These are phyloP conservation scores for Troilus luridus DNA, from an alignment of 2,888 invertebrate genomes.

Conservation along the genomic window DNA sequence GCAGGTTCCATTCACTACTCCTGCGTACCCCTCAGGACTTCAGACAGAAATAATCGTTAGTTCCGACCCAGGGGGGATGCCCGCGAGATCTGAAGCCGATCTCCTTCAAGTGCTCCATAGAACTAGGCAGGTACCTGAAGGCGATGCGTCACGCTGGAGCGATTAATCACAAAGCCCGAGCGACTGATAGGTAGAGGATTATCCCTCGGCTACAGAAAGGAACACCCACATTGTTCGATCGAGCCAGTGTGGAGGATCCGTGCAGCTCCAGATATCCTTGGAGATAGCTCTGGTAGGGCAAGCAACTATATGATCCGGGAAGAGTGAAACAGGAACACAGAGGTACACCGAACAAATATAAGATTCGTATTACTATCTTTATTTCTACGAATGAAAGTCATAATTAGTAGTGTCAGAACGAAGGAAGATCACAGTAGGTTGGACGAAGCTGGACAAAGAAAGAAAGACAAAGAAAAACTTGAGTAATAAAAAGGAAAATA, in stretches of 20 bases:
- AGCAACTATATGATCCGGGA: neutral
- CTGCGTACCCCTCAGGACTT: neutral
- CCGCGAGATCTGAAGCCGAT: neutral
- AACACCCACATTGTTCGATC: slow-evolving; percentile 22
- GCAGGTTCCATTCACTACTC: neutral
- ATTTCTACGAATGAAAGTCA: too few relatives aligned
- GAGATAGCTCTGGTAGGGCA: neutral
- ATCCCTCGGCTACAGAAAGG: neutral
- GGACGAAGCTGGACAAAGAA: too few relatives aligned
- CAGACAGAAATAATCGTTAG: neutral
- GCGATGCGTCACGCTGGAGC: neutral
- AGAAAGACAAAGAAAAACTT: too few relatives aligned
- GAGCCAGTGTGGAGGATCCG: neutral
- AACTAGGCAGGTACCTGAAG: slow-evolving; percentile 20
- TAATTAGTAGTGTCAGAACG: too few relatives aligned
- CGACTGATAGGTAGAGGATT: slow-evolving; percentile 27
- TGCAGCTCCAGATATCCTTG: slow-evolving; percentile 20
- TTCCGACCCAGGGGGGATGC: neutral
- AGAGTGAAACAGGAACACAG: neutral
- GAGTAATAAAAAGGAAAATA: too few relatives aligned
- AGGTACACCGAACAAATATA: neutral
- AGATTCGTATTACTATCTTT: too few relatives aligned
- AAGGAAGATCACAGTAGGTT: too few relatives aligned
- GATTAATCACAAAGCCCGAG: slow-evolving; percentile 11
- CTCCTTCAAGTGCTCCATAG: neutral